A percentile compares a stretch with the other conserved stretches of the same genome.
phyloP scores from a whole-genome alignment of 2,888 invertebrate genomes.

The Gari tellinella region DNA sequence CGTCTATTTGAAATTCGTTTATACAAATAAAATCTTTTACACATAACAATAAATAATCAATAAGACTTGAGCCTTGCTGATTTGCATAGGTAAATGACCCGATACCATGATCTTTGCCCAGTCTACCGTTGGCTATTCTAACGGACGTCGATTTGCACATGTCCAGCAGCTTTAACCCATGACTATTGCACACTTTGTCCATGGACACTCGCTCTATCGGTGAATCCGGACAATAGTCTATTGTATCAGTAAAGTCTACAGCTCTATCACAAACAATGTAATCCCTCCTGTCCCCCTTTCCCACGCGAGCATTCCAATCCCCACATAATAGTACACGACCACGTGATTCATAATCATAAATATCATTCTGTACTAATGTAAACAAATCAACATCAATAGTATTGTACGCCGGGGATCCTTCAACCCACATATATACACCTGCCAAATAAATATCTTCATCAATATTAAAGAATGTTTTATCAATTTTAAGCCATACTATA shows the following conservation, averaged over 20 bases:
- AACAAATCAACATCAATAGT: constrained; percentile 30
- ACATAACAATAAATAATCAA: too few species aligned
- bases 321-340: constrained; percentile 31
- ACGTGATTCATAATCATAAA: constrained; percentile 11
- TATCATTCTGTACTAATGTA: constrained; percentile 20
- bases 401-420: constrained; percentile 22
- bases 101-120: neutral
- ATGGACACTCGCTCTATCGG: neutral
- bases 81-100: constrained; percentile 7
- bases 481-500: constrained; percentile 7
- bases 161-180: constrained; percentile 6
- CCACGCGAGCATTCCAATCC: constrained; percentile 34
- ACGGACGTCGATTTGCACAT: constrained; percentile 13
- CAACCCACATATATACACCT: constrained; percentile 18
- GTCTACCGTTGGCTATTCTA: constrained; percentile 7
- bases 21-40: neutral
- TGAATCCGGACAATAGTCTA: constrained; percentile 9
- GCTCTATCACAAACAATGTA: constrained; percentile 3
- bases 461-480: neutral
- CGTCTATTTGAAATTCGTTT: too few species aligned
- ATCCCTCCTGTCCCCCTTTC: constrained; percentile 2
- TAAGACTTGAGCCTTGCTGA: constrained; percentile 1
- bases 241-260: neutral
- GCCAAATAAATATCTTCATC: constrained; percentile 5
- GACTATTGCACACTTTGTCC: constrained; percentile 1